phyloP scores from a whole-genome alignment of 2,888 invertebrate species.

The Prenolepis imparis region DNA sequence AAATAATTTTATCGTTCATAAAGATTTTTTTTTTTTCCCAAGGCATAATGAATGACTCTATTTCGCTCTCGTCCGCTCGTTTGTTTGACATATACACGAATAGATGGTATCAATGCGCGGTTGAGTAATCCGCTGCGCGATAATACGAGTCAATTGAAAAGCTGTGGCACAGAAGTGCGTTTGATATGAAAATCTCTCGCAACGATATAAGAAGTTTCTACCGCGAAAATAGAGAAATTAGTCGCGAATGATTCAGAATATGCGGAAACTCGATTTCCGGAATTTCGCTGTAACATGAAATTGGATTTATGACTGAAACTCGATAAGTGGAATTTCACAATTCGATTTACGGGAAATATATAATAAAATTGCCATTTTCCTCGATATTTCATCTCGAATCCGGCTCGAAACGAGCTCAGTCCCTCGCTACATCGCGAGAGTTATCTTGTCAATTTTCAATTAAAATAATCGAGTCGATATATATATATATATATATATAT shows the following conservation, averaged over 20 bases:
- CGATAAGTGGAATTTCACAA: conserved; percentile 58
- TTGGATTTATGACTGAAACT: conserved; percentile 58
- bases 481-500: not conserved
- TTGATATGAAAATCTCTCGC: conserved; percentile 25
- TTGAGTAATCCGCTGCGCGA: not conserved
- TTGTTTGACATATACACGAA: conserved; percentile 5
- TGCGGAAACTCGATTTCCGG: conserved; percentile 57
- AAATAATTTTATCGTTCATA: conserved; percentile 11
- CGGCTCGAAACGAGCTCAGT: conserved; percentile 47
- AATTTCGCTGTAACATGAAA: conserved; percentile 57
- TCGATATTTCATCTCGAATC: conserved; percentile 56
- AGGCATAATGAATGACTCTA: not conserved
- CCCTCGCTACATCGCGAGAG: conserved; percentile 45
- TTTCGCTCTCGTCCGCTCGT: not conserved
- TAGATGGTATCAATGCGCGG: not conserved
- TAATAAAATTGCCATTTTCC: conserved; percentile 59
- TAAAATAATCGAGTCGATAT: conserved; percentile 57
- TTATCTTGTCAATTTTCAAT: conserved; percentile 58
- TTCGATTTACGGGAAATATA: conserved; percentile 59
- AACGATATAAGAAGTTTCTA: conserved; percentile 46
- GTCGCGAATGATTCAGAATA: conserved; percentile 57
- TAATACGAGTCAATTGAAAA: conserved; percentile 3
- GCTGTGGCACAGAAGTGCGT: not conserved
- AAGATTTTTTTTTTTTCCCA: not conserved
- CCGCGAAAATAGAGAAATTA: conserved; percentile 52